Base-by-base conservation (phyloP, 2,797 vertebrate species). In the Melanotaenia pygmaea region DNA sequence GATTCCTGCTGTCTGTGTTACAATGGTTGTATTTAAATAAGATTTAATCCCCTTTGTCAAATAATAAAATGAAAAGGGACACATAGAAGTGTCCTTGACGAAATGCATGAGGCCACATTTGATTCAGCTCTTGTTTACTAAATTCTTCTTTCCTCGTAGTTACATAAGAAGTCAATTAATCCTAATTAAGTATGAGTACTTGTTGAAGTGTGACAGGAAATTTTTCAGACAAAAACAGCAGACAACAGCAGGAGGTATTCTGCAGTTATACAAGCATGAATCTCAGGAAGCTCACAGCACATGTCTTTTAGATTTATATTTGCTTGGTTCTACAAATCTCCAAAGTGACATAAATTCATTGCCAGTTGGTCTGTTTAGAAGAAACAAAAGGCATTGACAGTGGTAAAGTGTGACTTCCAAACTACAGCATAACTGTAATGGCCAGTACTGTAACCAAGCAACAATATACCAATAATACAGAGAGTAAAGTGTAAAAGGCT, bases 161-260 rank as follows among this genome's bases (percentile, higher is more conserved):
- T 67, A 71, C 61, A 67, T 80, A 67, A 72, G 34, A 20, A 51
- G 37, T 63, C 67, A 47, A 32, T 76, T 75, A 68, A 37, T 53
- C 58, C 34, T 16, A 30, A 81, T 87, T 78, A 75, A 68, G 37
- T 22, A 28, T 22, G 14, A 68, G 32, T 45, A 51, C 1, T 38
- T 53, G 58, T 56, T 79, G 63, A 34, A 28, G 35, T 59, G 43
- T 59, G 43, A 4, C 64, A 45, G 70, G 62, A 35, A 18, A 18
- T 59, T 72, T 54, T 53, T 28, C 12, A 22, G 20, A 30, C 45
- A 70, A 72, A 77, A 77, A 64, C 20, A 57, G 50, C 51, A 50
- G 40, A 38, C 64, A 28, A n/a, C 64, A 70, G 72, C 59, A 34
- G 79, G 54, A 68, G 56, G 70, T 22, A 64, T 20, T 45, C 37